Conservation (phyloP, 2,797 vertebrate species). For the Mormyrops attenuatus region DNA sequence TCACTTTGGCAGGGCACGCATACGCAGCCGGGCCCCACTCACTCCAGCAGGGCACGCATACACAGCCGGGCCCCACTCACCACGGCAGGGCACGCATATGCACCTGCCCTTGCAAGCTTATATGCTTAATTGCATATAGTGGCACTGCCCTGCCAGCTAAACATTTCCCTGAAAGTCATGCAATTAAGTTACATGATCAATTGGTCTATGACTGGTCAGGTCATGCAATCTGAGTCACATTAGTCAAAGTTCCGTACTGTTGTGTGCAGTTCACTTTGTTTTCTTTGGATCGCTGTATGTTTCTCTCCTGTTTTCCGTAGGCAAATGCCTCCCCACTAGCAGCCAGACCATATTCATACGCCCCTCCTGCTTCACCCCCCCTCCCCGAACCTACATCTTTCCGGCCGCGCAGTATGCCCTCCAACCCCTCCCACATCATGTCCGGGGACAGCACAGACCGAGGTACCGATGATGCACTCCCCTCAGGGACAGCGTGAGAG, state of each 20-base stretch:
- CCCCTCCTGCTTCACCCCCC: slow-evolving; percentile 39
- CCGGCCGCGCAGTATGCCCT: slow-evolving; percentile 41
- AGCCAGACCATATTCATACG: slow-evolving; percentile 27
- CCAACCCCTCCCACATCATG: slow-evolving; percentile 40
- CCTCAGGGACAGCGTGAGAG: neutral
- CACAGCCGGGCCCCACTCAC: neutral
- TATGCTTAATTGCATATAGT: neutral
- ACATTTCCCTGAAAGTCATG: neutral
- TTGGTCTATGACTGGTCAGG: neutral
- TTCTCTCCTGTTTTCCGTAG: slow-evolving; percentile 37
- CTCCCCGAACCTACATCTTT: slow-evolving; percentile 28
- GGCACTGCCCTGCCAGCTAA: neutral
- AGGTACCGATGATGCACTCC: slow-evolving; percentile 45
- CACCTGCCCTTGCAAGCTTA: neutral
- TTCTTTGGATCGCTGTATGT: neutral
- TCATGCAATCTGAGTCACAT: neutral
- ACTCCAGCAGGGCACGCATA: neutral
- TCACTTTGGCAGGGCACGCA: no score
- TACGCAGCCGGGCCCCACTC: neutral
- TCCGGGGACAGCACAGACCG: slow-evolving; percentile 54
- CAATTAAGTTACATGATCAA: neutral
- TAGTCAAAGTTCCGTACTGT: neutral
- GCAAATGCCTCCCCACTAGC: slow-evolving; percentile 44
- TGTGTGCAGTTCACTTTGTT: neutral
- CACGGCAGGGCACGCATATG: slow-evolving; percentile 17